A percentile compares a stretch with the other conserved stretches of the same genome.
Conservation (phyloP, 2,797 vertebrate species). For the Gastrophryne carolinensis region DNA sequence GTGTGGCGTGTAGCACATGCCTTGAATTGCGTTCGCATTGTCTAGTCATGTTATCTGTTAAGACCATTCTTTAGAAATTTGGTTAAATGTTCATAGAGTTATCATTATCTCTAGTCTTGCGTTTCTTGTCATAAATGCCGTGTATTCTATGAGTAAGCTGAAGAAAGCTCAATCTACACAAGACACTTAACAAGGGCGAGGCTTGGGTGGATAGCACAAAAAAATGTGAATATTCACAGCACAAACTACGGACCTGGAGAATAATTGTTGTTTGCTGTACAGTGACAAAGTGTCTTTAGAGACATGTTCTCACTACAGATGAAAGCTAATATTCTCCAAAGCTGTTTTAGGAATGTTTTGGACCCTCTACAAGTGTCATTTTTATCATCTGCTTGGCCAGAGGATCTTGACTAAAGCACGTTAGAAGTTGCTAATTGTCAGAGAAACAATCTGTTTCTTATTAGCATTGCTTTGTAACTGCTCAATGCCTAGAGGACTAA, state of each 20-base stretch:
- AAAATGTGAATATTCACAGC: constrained; percentile 18
- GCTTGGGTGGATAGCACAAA: constrained; percentile 25
- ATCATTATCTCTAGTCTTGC: background rate
- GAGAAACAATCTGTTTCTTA: too few relatives aligned
- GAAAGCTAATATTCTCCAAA: constrained; percentile 24
- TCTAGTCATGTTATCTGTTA: constrained; percentile 9
- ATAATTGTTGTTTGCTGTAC: constrained; percentile 31
- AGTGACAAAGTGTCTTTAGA: background rate
- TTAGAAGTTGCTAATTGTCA: too few relatives aligned
- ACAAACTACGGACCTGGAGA: constrained; percentile 32
- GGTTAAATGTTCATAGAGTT: background rate
- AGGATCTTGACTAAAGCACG: too few relatives aligned
- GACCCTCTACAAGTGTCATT: background rate
- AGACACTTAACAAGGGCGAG: constrained; percentile 9
- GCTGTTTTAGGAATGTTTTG: background rate
- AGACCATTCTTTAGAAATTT: background rate
- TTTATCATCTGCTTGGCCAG: too few relatives aligned
- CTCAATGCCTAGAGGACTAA: too few relatives aligned
- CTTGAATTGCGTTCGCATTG: constrained; percentile 2
- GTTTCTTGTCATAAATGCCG: background rate
- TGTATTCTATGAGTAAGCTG: constrained; percentile 28
- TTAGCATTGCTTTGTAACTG: too few relatives aligned
- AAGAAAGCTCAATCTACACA: background rate
- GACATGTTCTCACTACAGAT: constrained; percentile 18
- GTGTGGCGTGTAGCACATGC: constrained; percentile 5